Evolutionary conservation across 2,797 vertebrate species (phyloP), one percentile per base, ranked within the genome.

Genomic region (Hyperoplus immaculatus): DNA sequence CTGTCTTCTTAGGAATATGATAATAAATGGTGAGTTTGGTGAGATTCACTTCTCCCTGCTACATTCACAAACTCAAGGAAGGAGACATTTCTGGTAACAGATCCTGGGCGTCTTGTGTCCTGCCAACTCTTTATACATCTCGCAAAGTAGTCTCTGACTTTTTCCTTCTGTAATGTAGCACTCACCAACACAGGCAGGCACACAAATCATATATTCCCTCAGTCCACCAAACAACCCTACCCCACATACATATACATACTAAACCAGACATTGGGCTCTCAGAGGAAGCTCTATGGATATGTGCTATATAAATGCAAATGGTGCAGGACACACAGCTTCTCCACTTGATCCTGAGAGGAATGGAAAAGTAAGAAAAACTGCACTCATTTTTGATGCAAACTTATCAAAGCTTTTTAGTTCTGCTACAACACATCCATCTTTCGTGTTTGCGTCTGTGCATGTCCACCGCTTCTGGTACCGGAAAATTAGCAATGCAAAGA

Each of bases 231-330:
- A 72, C 60, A 74, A 59, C 4, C 3, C 18, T 49, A 38, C 36
- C 43, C 47, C 21, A 54, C 70, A 69, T 2, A 68, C 65, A 82
- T 81, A 82, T 81, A 67, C 67, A 82, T 75, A 56, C 21, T 82
- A 80, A 92, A 86, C 54, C 60, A 41, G 43, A 87, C 53, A 61
- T 1, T 46, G 73, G 43, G n/a, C 54, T 67, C 54, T 82, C 58
- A 45, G 38, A 69, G 46, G 67, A 83, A 36, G 21, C 45, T 83
- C 46, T 57, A 13, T 75, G 39, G 69, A 72, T 78, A 72, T 81
- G 72, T 57, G 64, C 71, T 86, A 81, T 89, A 83, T 88, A 89
- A 87, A 92, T 88, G 84, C 78, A 88, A 91, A 90, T 85, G 54
- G 69, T 49, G 69, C 64, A 77, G 76, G 74, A 84, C 72, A 82